Evolutionary conservation across 2,888 invertebrate genomes (phyloP).

Genomic region (Steinernema hermaphroditum): DNA sequence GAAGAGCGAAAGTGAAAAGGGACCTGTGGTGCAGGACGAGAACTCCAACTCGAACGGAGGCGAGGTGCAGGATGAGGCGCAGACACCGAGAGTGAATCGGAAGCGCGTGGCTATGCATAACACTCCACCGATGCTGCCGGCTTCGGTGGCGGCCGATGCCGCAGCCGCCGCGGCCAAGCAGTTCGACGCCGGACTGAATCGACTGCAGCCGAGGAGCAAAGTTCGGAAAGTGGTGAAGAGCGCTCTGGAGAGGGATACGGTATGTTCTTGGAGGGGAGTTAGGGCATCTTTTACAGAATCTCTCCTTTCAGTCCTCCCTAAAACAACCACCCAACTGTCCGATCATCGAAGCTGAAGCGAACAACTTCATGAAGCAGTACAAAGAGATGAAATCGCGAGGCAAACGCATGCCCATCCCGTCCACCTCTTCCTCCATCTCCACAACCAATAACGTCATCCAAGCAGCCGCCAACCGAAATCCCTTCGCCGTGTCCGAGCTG

Average conservation of each 20-base stretch:
- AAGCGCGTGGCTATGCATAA: conserved; percentile 19
- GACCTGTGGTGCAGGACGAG: neutral
- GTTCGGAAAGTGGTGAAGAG: neutral
- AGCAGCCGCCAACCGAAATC: conserved; percentile 7
- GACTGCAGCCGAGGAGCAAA: conserved; percentile 10
- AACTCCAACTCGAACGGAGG: conserved; percentile 1
- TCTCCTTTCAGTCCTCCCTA: neutral
- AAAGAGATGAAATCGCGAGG: conserved; percentile 9
- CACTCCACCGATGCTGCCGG: conserved; percentile 19
- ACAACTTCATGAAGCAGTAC: conserved; percentile 24
- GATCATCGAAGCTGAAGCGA: conserved; percentile 12
- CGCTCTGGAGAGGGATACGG: neutral
- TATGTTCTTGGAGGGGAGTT: neutral
- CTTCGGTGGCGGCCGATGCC: conserved; percentile 22
- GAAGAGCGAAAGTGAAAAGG: conserved; percentile 14
- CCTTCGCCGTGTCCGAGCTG: conserved; percentile 12
- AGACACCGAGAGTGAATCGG: neutral
- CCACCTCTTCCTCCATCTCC: conserved; percentile 4
- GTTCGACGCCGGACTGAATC: neutral
- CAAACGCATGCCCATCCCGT: neutral
- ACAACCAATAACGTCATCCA: conserved; percentile 4
- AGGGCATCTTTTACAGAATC: neutral
- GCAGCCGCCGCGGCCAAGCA: conserved; percentile 14
- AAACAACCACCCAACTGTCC: conserved; percentile 1
- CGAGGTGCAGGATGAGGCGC: neutral